These are phyloP conservation scores for Schizotus pectinicornis DNA, from an alignment of 2,888 invertebrate genomes.

Conservation along the genomic window DNA sequence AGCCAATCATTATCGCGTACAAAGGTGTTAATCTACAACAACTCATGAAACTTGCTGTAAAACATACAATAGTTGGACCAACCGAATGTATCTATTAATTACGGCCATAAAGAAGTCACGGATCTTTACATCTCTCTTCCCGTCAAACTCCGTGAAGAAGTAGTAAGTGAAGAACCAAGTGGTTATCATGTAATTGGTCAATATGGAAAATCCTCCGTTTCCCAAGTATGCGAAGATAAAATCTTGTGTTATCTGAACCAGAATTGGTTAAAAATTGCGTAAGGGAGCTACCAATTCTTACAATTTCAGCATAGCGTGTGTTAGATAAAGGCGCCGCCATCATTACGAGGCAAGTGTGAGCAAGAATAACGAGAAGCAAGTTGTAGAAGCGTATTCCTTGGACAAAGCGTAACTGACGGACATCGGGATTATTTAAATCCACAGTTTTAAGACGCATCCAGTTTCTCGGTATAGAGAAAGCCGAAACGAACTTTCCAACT, in stretches of 20 bases:
- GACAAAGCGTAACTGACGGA: constrained; percentile 37
- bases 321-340: constrained; percentile 42
- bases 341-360: constrained; percentile 42
- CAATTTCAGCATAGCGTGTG: constrained; percentile 43
- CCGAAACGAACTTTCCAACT: constrained; percentile 36
- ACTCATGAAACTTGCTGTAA: not conserved
- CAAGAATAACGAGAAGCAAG: constrained; percentile 43
- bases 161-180: constrained; percentile 42
- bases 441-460: constrained; percentile 35
- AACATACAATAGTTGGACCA: constrained; percentile 9
- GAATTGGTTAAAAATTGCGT: not conserved
- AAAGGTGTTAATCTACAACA: constrained; percentile 44
- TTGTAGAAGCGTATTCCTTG: constrained; percentile 46
- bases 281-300: constrained; percentile 21
- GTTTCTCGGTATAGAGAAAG: constrained; percentile 40
- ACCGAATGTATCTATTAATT: constrained; percentile 48
- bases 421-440: constrained; percentile 32
- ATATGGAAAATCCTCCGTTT: constrained; percentile 43
- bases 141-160: constrained; percentile 38
- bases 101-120: constrained; percentile 40
- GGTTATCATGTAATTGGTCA: constrained; percentile 45
- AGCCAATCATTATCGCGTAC: constrained; percentile 35
- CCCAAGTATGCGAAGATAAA: constrained; percentile 8
- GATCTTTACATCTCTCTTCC: constrained; percentile 33
- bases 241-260: constrained; percentile 6